phyloP scores from a whole-genome alignment of 2,888 invertebrate genomes.

The Sipha maydis region DNA sequence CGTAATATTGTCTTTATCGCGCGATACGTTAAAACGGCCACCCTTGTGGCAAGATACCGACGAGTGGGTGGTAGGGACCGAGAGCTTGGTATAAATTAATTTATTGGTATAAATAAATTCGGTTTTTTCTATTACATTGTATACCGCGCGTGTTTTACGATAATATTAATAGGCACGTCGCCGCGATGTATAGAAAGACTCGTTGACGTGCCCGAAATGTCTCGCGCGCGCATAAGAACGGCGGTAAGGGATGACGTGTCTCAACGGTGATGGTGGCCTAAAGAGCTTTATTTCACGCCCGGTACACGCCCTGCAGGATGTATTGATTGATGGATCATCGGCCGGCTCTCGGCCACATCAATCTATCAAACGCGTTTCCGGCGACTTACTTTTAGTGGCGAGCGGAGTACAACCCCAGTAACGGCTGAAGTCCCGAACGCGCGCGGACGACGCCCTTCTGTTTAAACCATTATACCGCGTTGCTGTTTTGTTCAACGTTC shows the following conservation, averaged over 20 bases:
- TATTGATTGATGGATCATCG: slow-evolving; percentile 59
- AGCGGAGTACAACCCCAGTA: neutral
- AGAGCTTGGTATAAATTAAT: too few relatives aligned
- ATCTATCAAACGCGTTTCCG: slow-evolving; percentile 59
- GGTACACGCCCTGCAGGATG: slow-evolving; percentile 14
- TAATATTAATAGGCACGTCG: neutral
- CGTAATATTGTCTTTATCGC: too few relatives aligned
- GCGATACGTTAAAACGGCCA: too few relatives aligned
- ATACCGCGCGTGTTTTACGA: neutral
- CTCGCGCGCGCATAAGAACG: neutral
- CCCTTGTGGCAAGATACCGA: too few relatives aligned
- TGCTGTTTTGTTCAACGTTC: neutral
- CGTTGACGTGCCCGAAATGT: neutral
- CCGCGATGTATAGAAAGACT: neutral
- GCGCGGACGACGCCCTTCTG: slow-evolving; percentile 47
- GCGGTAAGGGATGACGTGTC: neutral
- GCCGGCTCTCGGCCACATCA: slow-evolving; percentile 38
- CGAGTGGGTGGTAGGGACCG: too few relatives aligned
- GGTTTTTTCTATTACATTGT: too few relatives aligned
- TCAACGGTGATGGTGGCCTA: neutral
- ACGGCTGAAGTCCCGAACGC: neutral
- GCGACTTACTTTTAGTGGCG: neutral
- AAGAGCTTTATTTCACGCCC: slow-evolving; percentile 23
- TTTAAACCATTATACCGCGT: neutral
- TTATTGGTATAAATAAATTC: neutral